Base-by-base conservation (phyloP, 1,140 invertebrate genomes). In the Planococcus citri region DNA sequence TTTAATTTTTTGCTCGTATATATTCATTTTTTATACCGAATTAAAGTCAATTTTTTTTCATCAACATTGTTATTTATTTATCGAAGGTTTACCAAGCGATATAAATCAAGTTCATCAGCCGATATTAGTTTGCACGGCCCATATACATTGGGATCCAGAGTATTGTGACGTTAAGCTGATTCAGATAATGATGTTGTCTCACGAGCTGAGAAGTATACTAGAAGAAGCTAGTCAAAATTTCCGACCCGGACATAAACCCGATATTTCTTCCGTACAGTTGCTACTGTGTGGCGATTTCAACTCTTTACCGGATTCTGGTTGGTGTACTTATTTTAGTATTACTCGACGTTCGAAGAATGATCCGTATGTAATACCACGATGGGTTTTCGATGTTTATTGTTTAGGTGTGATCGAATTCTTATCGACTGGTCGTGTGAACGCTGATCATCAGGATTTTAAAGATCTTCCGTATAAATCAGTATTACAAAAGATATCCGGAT, bases 91-190 rank as follows among this genome's bases (percentile, higher is more conserved):
- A 75, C 88, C 87, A 72, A 81, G 85, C 27, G 90, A 94, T 75
- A 83, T 87, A 68, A 82, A 83, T 58, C 86, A 87, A 78, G 80
- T 89, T 71, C 86, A 87, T 73, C 94, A 95, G 77, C 90, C 91
- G 25, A 82, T 98, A 70, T 82, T 98, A 70, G 94, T 99, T 27
- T 97, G 95, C 77, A 98, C 95, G 3, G 95, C 96, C 37, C 97
- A 99, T 80, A 96, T 99, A 72, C 96, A 99, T 80, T 99, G 97
- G 97, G 97, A 99, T 84, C 97, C 97, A 1, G 96, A 99, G 81
- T 99, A 91, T 78, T 98, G 95, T 76, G 97, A 99, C 80, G 97
- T 99, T n/a, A 99, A 99, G 81, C 83, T 99, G 0, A 98, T 99
- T 72, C 97, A 99, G 80, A 97, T 75, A 17, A 98, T 99, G 92